phyloP scores from a whole-genome alignment of 2,888 invertebrate species.

The Chloromyia formosa region DNA sequence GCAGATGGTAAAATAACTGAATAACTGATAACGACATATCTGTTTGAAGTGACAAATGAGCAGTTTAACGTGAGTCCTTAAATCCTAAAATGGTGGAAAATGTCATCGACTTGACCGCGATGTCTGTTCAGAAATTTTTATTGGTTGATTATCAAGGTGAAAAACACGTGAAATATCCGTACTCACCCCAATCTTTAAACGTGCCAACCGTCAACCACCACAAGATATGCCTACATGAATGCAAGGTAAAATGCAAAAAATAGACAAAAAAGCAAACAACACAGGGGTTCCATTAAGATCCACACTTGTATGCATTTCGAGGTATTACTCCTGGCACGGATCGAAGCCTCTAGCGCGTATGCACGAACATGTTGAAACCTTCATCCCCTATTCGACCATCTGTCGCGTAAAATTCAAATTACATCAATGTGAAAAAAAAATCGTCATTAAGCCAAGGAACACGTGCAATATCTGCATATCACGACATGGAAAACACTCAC shows the following conservation, averaged over 20 bases:
- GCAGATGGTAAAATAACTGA: neutral
- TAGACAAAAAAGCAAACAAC: constrained; percentile 16
- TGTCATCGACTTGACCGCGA: neutral
- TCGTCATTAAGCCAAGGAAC: constrained; percentile 48
- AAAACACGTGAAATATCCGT: constrained; percentile 28
- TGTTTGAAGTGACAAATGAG: neutral
- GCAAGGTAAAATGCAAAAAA: neutral
- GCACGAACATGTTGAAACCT: constrained; percentile 31
- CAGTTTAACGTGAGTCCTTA: neutral
- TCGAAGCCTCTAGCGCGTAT: neutral
- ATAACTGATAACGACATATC: neutral
- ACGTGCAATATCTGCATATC: constrained; percentile 51
- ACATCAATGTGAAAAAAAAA: constrained; percentile 42
- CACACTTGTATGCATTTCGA: constrained; percentile 23
- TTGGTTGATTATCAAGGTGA: constrained; percentile 28
- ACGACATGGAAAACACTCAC: constrained; percentile 44
- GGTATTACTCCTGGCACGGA: constrained; percentile 15
- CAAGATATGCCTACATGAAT: neutral
- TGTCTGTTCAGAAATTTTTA: neutral
- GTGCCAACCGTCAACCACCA: constrained; percentile 19
- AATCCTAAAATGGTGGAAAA: neutral
- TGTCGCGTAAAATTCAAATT: constrained; percentile 49
- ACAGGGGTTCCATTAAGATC: constrained; percentile 17
- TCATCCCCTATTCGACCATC: constrained; percentile 50
- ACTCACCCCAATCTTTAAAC: neutral